phyloP scores from a whole-genome alignment of 1,140 invertebrate genomes.

The Mizuhopecten yessoensis region DNA sequence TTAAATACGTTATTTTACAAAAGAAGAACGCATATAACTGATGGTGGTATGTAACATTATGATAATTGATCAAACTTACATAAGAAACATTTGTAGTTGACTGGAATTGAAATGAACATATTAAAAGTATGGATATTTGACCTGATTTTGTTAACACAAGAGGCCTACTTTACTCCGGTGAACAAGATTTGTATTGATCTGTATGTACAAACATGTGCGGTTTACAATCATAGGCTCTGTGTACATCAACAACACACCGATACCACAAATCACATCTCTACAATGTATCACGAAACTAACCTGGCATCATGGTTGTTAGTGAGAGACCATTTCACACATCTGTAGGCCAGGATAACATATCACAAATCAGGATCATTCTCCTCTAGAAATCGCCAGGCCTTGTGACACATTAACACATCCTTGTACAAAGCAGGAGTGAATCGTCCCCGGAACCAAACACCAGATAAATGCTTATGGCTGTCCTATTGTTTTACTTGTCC shows the following conservation, averaged over 20 bases:
- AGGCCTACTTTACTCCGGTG: background rate
- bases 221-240: background rate
- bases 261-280: background rate
- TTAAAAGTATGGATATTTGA: background rate
- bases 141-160: background rate
- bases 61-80: background rate
- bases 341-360: background rate
- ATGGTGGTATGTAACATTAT: too few relatives aligned
- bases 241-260: background rate
- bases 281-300: background rate
- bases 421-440: background rate
- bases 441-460: background rate
- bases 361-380: background rate
- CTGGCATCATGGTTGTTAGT: background rate
- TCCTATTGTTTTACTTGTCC: conserved; percentile 12
- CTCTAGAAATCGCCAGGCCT: background rate
- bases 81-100: background rate
- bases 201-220: background rate
- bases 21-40: too few relatives aligned
- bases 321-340: background rate
- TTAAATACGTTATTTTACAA: too few relatives aligned
- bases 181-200: conserved; percentile 2
- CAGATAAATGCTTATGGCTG: background rate
- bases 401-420: background rate
- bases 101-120: background rate